Evolutionary conservation across 2,113 vertebrate genomes (phyloP), one percentile per base, ranked within the genome.

Genomic region (Callaeas wilsoni): DNA sequence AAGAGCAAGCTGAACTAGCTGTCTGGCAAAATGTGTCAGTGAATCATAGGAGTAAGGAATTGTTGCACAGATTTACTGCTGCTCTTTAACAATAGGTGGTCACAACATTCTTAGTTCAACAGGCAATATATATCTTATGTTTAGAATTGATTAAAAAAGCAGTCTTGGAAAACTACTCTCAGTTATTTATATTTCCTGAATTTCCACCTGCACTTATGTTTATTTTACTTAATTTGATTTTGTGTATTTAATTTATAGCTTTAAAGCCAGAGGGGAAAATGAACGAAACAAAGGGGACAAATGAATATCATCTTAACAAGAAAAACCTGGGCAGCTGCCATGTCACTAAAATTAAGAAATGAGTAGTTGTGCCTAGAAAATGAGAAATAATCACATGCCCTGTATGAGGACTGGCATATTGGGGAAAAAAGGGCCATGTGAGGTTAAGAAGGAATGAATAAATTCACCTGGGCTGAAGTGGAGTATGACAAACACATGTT

Each of bases 161-260:
- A 84, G 53, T 87, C 95, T 95, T 94, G 69, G 82, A 94, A 96
- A 97, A 95, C 80, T 92, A 78, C 73, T 94, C 79, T 59, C 91
- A 87, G 95, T 90, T 95, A 97, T 94, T 97, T 97, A 95, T 97
- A 97, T 94, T 96, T 97, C 93, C 92, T 94, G 92, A 82, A 90
- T 95, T 93, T 97, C 75, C 90, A 96, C 94, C 93, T 96, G 93
- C 88, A 60, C 57, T 93, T 94, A 79, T 75, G 90, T 94, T 95
- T 92, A 71, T 94, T 96, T 96, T 71, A 79, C 87, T 89, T 96
- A 68, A 96, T 93, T 96, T 95, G 92, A 93, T 96, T 95, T 81
- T 57, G 33, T 79, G 70, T 39, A 39, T 87, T 95, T 93, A 94
- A 93, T 91, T 97, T 96, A 97, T 83, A 94, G 89, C 78, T 95